Conservation (phyloP, 1,140 invertebrate genomes). For the Sesamia nonagrioides region DNA sequence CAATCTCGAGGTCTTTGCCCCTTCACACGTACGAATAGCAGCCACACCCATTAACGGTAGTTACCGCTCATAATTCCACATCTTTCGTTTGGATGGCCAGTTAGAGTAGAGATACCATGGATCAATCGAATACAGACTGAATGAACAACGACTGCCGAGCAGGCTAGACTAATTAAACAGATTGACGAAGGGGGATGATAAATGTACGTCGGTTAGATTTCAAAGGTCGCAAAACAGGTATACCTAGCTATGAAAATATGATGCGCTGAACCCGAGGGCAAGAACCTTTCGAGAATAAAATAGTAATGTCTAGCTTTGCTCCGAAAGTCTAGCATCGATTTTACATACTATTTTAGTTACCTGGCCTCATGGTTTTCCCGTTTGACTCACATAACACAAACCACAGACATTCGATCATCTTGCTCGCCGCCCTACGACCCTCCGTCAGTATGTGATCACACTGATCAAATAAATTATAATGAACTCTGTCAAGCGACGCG, state of each 20-base stretch:
- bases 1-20: conserved; percentile 73
- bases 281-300: conserved; percentile 26
- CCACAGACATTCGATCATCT: conserved; percentile 1
- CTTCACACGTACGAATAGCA: conserved; percentile 74
- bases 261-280: conserved; percentile 27
- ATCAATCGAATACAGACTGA: conserved; percentile 30
- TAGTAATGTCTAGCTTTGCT: conserved; percentile 22
- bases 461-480: conserved; percentile 36
- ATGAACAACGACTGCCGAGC: conserved; percentile 29
- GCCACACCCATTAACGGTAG: conserved; percentile 77
- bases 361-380: background rate
- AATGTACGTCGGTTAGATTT: conserved; percentile 36
- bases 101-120: conserved; percentile 49
- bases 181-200: conserved; percentile 28
- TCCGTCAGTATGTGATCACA: conserved; percentile 9
- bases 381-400: conserved; percentile 1
- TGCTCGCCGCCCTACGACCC: background rate
- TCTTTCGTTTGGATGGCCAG: conserved; percentile 51
- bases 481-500: conserved; percentile 41
- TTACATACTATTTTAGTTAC: conserved; percentile 32
- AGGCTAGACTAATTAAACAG: conserved; percentile 24
- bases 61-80: conserved; percentile 63
- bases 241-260: conserved; percentile 12
- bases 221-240: conserved; percentile 22
- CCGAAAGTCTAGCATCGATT: conserved; percentile 34